Evolutionary conservation across 2,113 vertebrate genomes (phyloP), one percentile per base, ranked within the genome.

Genomic region (Dromas ardeola): DNA sequence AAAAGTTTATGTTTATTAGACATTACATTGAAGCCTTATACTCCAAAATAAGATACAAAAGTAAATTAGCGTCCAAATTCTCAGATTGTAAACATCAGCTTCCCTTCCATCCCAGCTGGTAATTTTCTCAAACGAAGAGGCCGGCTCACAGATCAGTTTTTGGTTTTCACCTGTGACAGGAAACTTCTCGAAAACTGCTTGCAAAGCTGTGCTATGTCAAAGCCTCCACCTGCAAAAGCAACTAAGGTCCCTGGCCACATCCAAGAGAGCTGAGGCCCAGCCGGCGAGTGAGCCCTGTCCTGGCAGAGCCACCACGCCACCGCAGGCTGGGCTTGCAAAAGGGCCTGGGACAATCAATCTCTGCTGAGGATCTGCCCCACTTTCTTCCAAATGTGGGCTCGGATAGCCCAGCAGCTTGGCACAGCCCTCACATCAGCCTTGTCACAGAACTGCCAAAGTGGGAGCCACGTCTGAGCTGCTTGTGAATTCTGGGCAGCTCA

Each of bases 321-420:
- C 0, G 1, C 0, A 0, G 47, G 49, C 1, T 0, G 0, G 43
- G 15, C 45, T 53, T 63, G 34, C 30, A 32, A 12, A 65, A 58
- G 19, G 32, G 10, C 13, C 38, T 19, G 17, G 40, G 16, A 81
- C 21, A 59, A 21, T 36, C 42, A 26, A 3, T 6, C 58, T 71
- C 69, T 72, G 23, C n/a, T 38, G 26, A 73, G 30, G 12, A 77
- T 26, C 22, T 26, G 42, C 16, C 19, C 40, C 30, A 11, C 12
- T 25, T 66, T n/a, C 15, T 40, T 56, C 20, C 66, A 72, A 65
- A 91, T 6, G 34, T 34, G 56, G 55, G 26, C 6, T 47, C 4
- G 0, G 5, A 29, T 16, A 74, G 10, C 11, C 56, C 16, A 61
- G 38, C 3, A 87, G 9, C 34, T 5, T 45, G 61, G 73, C n/a